Evolutionary conservation across 2,888 invertebrate species (phyloP).

Genomic region (Zaprionus lineosus): DNA sequence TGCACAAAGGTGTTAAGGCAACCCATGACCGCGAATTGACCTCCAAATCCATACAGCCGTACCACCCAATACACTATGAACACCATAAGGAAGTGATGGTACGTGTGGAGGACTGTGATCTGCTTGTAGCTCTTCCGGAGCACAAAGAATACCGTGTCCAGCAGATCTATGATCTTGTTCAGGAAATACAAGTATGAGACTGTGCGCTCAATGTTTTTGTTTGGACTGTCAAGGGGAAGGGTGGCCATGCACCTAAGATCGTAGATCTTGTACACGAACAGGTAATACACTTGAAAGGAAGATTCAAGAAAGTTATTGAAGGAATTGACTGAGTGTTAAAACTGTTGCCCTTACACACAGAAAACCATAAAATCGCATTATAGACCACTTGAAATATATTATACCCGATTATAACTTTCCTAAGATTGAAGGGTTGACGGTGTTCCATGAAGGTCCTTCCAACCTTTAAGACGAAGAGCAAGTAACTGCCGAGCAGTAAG

Average conservation of each 20-base stretch:
- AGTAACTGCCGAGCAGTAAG: slow-evolving; percentile 14
- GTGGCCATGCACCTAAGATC: slow-evolving; percentile 3
- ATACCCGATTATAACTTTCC: slow-evolving; percentile 20
- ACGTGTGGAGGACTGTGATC: slow-evolving; percentile 19
- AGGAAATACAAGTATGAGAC: slow-evolving; percentile 1
- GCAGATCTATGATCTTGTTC: slow-evolving; percentile 21
- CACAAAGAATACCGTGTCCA: slow-evolving; percentile 24
- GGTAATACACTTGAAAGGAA: not conserved
- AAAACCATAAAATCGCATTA: not conserved
- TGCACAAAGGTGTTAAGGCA: slow-evolving; percentile 13
- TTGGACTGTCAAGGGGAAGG: not conserved
- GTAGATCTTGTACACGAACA: not conserved
- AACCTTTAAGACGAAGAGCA: slow-evolving; percentile 34
- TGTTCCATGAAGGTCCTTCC: slow-evolving; percentile 33
- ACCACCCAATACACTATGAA: not conserved
- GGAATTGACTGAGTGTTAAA: no score
- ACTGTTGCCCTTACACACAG: not conserved
- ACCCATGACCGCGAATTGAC: slow-evolving; percentile 4
- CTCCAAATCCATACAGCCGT: slow-evolving; percentile 12
- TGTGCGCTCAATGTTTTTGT: slow-evolving; percentile 3
- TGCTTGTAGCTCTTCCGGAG: slow-evolving; percentile 26
- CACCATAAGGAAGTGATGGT: slow-evolving; percentile 13
- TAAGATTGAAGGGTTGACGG: slow-evolving; percentile 34
- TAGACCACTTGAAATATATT: slow-evolving; percentile 16
- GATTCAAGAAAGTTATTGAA: no score